Conservation (phyloP, 1,140 invertebrate genomes). For the Anastrepha ludens region DNA sequence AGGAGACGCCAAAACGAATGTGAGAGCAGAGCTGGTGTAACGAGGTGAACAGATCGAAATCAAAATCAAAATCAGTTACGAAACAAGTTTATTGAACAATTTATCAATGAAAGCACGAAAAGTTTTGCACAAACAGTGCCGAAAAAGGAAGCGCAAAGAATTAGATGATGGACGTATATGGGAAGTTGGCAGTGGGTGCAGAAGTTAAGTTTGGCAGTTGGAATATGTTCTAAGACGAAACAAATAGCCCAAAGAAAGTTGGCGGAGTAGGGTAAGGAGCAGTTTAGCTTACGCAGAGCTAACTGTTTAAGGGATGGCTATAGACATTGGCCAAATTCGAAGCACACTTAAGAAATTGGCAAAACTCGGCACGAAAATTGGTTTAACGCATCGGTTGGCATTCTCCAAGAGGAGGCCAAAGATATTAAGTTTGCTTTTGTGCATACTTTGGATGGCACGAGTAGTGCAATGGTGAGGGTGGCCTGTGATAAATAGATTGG, state of each 20-base stretch:
- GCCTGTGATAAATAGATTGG: constrained; percentile 1
- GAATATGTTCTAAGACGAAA: constrained; percentile 12
- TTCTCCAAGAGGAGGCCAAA: neutral
- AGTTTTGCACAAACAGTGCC: constrained; percentile 35
- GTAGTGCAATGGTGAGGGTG: neutral
- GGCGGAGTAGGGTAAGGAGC: neutral
- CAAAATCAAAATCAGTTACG: constrained; percentile 55
- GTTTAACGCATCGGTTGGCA: constrained; percentile 38
- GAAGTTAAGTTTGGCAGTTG: neutral
- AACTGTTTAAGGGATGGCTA: neutral
- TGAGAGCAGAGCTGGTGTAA: neutral
- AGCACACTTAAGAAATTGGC: constrained; percentile 41
- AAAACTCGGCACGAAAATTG: constrained; percentile 49
- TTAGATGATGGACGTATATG: constrained; percentile 9
- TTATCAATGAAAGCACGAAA: constrained; percentile 53
- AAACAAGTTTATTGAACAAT: constrained; percentile 54
- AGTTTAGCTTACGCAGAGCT: neutral
- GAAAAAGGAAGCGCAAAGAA: neutral
- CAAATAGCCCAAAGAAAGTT: neutral
- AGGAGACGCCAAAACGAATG: neutral
- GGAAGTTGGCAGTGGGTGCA: neutral
- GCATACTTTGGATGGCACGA: neutral
- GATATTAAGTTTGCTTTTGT: constrained; percentile 31
- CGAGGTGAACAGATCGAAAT: constrained; percentile 43
- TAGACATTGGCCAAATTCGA: constrained; percentile 19